Evolutionary conservation across 2,888 invertebrate genomes (phyloP), one percentile per base, ranked within the genome.

Genomic region (Ophioninae sp.): DNA sequence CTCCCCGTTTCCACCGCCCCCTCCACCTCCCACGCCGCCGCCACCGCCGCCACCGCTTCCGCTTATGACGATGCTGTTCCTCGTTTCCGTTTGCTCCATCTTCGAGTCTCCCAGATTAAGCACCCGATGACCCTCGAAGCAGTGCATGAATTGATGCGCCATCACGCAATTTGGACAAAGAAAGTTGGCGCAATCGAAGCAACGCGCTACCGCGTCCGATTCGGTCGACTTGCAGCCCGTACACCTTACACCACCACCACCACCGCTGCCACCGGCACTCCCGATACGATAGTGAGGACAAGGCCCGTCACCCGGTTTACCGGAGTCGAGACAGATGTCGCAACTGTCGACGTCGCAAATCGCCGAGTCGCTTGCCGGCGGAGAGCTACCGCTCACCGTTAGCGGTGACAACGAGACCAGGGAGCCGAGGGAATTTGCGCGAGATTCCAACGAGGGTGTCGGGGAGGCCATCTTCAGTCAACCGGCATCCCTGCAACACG

Each of bases 141-240:
- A 99, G 93, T 99, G 98, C 99, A 99, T 99, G 93, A 97, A 98
- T 94, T 99, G 98, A 94, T 99, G 99, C 85, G 99, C 99, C 96
- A 98, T 98, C 90, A 98, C 98, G 95, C 99, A 99, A 93, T 98
- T 98, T 82, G 97, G 96, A 94, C 99, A 99, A 88, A 99, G 95
- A 93, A 97, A 98, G 93, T 98, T 98, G 91, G 97, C 97, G 94
- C 99, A 99, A 93, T 99, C 99, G 91, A 98, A 97, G 93, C 99
- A 99, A 92, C 98, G 97, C 85, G 98, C 98, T 81, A 98, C 97
- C 69, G 99, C 99, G 95, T 97, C 97, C 23, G 97, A 96, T 93
- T 98, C 97, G 93, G 97, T 97, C 88, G 97, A 97, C 94, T 99
- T 99, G 95, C 99, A 99, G 91, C 98, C 98, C 88, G 98, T 99